phyloP scores from a whole-genome alignment of 2,888 invertebrate genomes.

The Hypselothyrea guttata region DNA sequence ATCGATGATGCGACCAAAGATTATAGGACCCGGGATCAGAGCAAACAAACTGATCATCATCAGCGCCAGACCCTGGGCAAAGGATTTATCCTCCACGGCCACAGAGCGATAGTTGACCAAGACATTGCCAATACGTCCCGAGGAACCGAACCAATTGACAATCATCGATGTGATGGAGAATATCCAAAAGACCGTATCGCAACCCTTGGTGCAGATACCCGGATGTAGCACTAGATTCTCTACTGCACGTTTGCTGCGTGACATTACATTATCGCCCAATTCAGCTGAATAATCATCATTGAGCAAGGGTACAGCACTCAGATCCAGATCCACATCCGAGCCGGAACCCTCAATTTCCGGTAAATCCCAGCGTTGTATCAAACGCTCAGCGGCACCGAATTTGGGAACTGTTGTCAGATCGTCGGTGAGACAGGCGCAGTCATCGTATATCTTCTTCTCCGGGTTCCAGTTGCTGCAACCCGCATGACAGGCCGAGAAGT shows the following conservation, averaged over 20 bases:
- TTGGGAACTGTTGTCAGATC: slow-evolving; percentile 12
- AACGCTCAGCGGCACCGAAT: slow-evolving; percentile 17
- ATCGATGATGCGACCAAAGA: slow-evolving; percentile 86
- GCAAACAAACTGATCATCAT: slow-evolving; percentile 86
- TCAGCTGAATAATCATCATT: slow-evolving; percentile 34
- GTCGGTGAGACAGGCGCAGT: slow-evolving; percentile 46
- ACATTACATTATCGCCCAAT: slow-evolving; percentile 27
- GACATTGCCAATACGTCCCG: slow-evolving; percentile 87
- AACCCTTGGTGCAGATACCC: slow-evolving; percentile 83
- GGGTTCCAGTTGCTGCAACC: slow-evolving; percentile 84
- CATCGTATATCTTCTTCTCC: slow-evolving; percentile 47
- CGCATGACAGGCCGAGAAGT: slow-evolving; percentile 89
- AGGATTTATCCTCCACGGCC: slow-evolving; percentile 85
- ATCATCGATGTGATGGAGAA: slow-evolving; percentile 83
- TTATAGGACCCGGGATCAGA: slow-evolving; percentile 87
- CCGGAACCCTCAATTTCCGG: slow-evolving; percentile 15
- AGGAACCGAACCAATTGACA: slow-evolving; percentile 85
- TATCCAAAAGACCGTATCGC: slow-evolving; percentile 83
- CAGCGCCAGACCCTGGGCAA: slow-evolving; percentile 86
- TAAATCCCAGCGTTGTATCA: slow-evolving; percentile 10
- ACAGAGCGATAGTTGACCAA: slow-evolving; percentile 87
- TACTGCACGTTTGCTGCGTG: slow-evolving; percentile 37
- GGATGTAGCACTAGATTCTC: slow-evolving; percentile 69
- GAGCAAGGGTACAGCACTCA: slow-evolving; percentile 28
- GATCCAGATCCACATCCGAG: slow-evolving; percentile 17